Base-by-base conservation (phyloP, 2,888 invertebrate species). In the Caenorhabditis plicata region DNA sequence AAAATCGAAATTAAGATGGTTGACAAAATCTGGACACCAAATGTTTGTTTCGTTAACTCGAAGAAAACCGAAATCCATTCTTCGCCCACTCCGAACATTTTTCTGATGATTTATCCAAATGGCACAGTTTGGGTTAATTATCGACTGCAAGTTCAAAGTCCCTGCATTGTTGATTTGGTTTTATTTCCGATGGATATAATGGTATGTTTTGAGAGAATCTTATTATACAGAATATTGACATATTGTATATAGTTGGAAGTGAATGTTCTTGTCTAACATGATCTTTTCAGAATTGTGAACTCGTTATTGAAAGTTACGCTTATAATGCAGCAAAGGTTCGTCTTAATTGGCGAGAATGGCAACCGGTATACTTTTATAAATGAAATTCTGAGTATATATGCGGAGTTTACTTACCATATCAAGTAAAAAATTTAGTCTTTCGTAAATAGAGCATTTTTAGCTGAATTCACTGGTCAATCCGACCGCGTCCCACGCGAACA, bases 101-200 rank as follows among this genome's bases (percentile, higher is more conserved):
- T 80, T 43, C 58, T 80, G 3, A 70, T 80, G 69, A 74, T 80
- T 23, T 78, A 76, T 40, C 78, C 78, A 9, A 78, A 78, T 63
- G 78, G 78, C 22, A 78, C 78, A 4, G 71, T 78, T 20, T 78
- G 78, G 78, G 75, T 74, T 13, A 52, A 58, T 38, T 56, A 56
- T 39, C 73, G 78, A 35, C 53, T 78, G 9, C 73, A 74, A 64
- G 76, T 77, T 20, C 62, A 66, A 29, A 73, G 74, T 11, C 78
- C 78, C 2, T 78, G 78, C 42, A 41, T 58, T 50, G 71, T 68
- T 2, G 68, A 69, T 22, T 48, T 78, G 9, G 67, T 64, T 11
- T 52, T 74, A 8, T 78, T 75, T 58, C 78, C 78, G 2, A 77
- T 78, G 73, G 79, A 78, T 52, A 68, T 73, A 15, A 77, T 78